Percentiles rank a stretch among this genome's conserved stretches.
Evolutionary conservation across 2,888 invertebrate genomes (phyloP).

Genomic region (Steromphala cineraria): DNA sequence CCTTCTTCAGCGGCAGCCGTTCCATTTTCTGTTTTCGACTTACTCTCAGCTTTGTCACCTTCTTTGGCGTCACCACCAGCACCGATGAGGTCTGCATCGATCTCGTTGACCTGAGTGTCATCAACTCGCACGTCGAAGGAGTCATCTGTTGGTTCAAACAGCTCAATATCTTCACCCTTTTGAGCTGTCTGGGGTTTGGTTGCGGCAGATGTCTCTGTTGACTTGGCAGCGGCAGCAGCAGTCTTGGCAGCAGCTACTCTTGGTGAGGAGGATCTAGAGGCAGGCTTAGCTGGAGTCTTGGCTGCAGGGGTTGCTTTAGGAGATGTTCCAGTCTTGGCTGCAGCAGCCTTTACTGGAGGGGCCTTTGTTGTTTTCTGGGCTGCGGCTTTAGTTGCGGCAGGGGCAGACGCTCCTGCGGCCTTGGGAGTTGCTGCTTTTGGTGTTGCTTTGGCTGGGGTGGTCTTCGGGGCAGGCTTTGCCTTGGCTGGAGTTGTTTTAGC

Average conservation of each 20-base stretch:
- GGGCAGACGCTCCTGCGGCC: constrained; percentile 35
- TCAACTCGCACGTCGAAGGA: constrained; percentile 75
- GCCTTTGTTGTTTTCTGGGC: constrained; percentile 23
- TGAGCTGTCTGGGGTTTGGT: background rate
- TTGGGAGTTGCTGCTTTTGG: background rate
- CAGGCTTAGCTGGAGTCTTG: constrained; percentile 14
- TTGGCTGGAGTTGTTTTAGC: background rate
- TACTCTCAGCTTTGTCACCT: constrained; percentile 3
- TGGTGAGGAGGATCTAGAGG: constrained; percentile 19
- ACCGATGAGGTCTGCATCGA: constrained; percentile 71
- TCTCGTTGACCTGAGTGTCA: constrained; percentile 72
- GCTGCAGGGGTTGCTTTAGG: background rate
- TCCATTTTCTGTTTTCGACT: background rate
- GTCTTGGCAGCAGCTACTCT: constrained; percentile 13
- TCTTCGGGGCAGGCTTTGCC: constrained; percentile 9
- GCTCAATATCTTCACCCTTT: constrained; percentile 38
- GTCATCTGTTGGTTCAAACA: constrained; percentile 62
- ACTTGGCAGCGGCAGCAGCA: constrained; percentile 16
- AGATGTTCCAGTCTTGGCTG: background rate
- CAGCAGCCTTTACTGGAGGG: background rate
- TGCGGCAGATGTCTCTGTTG: background rate
- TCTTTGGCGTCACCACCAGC: constrained; percentile 9
- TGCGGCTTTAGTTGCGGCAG: constrained; percentile 47
- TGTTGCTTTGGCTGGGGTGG: background rate
- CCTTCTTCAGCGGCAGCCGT: constrained; percentile 16